phyloP scores from a whole-genome alignment of 1,140 invertebrate species.

The Drosophila aff. region DNA sequence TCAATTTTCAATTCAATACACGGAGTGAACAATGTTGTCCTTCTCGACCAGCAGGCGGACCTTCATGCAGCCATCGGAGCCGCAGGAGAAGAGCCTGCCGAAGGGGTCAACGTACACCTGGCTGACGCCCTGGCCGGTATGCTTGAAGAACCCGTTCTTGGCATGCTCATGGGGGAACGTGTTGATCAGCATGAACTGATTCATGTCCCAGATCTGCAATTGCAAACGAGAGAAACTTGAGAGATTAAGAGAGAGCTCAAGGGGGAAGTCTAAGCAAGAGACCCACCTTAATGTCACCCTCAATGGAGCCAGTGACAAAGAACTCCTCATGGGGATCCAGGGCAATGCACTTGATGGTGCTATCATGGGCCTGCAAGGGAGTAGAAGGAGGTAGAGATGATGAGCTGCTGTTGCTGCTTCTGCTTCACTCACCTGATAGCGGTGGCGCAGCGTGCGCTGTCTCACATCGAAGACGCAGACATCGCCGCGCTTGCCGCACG shows the following conservation, averaged over 20 bases:
- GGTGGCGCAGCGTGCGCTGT: conserved; percentile 93
- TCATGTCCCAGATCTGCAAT: conserved; percentile 95
- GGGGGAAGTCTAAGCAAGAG: not conserved
- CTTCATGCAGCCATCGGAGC: conserved; percentile 99
- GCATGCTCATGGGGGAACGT: conserved; percentile 97
- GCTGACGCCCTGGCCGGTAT: conserved; percentile 98
- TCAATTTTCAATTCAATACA: conserved; percentile 60
- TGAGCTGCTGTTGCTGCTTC: too few relatives aligned
- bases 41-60: conserved; percentile 92
- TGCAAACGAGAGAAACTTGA: too few relatives aligned
- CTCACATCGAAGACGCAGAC: conserved; percentile 97
- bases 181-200: conserved; percentile 93
- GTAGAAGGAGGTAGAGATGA: too few relatives aligned
- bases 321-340: conserved; percentile 98
- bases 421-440: conserved; percentile 88
- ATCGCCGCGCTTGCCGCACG: conserved; percentile 97
- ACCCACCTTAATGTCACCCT: conserved; percentile 98
- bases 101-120: conserved; percentile 95
- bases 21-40: conserved; percentile 78
- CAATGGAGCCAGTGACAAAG: conserved; percentile 98
- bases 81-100: conserved; percentile 97
- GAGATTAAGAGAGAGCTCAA: too few relatives aligned
- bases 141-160: conserved; percentile 96
- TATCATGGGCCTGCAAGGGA: conserved; percentile 91
- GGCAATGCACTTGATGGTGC: conserved; percentile 96